Base-by-base conservation (phyloP, 2,888 invertebrate species). In the Lasioglossum lativentre region DNA sequence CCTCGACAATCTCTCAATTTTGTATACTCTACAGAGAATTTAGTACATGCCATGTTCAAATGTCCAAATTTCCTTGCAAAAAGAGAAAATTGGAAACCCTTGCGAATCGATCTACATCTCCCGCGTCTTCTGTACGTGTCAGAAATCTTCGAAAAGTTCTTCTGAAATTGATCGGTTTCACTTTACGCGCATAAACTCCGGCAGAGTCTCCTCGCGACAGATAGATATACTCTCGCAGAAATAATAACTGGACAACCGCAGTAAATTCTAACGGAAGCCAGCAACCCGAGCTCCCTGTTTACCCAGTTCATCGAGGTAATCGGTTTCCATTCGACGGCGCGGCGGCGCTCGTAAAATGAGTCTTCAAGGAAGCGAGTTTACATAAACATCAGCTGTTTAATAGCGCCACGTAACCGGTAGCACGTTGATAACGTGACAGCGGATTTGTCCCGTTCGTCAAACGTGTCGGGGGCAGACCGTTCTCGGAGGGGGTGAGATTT, bases 371-470 rank as follows among this genome's bases (percentile, higher is more conserved):
- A 63, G 30, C 30, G 63, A 30, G 63, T 63, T 63, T 63, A 30
- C 63, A 63, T 63, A 63, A 63, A 63, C 63, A 63, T 63, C 63
- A 63, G 68, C 68, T 38, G 38, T 38, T 68, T 23, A 34, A 73
- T 16, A 45, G 45, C 47, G 4, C 34, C n/a, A 19, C 27, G 19
- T 30, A 47, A 56, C 75, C 23, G n/a, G 66, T 34, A 52, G 59
- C 74, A 52, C 45, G 73, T 78, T 40, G 75, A 52, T 71, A 63
- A 71, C 47, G 42, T 70, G 70, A 70, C 68, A 30, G 30, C 63
- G 42, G 74, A 79, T 75, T 79, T 45, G 45, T 56, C 34, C 19
- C 27, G 72, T 38, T 16, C 27, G 40, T 74, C 40, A 30, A 68
- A 52, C 63, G 66, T n/a, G 47, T 38, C 78, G 42, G 47, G 63